Evolutionary conservation across 2,888 invertebrate species (phyloP), one percentile per base, ranked within the genome.

Genomic region (Amorpha juglandis): DNA sequence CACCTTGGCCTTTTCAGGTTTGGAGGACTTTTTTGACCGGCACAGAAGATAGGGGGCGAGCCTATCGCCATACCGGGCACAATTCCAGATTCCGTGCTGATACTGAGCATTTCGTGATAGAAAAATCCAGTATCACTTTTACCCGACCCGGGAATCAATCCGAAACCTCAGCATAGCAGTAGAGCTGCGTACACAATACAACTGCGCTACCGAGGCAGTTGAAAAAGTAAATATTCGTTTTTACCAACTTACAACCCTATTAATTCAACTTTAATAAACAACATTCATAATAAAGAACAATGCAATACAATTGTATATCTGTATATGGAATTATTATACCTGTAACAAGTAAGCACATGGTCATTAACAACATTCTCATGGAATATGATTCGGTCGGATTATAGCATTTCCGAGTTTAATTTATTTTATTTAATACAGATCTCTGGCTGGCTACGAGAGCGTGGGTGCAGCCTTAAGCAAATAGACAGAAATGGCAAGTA

Each of bases 401-500:
- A 58, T 58, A 58, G 11, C 12, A 11, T 52, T 52, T 52, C 42
- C 42, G 38, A 19, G 42, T 58, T 58, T 58, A 58, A 42, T 58
- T 58, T 42, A 58, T 58, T 58, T 58, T 42, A 58, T 58, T 42
- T 58, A 42, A 42, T 58, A 12, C 58, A 35, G 53, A 33, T 19
- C 58, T 19, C 58, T 58, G 42, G 19, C 12, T 58, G 19, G 38
- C 42, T 38, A 42, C 58, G 11, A 42, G 55, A 55, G 27, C 33
- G 7, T 12, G 12, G 35, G 19, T 19, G 38, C 11, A 55, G 55
- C 38, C 11, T 19, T 58, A 19, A 42, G 55, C 16, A 9, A 42
- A 19, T 8, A 0, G 19, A 38, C 16, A 58, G 58, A 58, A 2
- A 12, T 3, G 42, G 38, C 38, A 19, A 58, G 4, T 14, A 45